Evolutionary conservation across 2,113 vertebrate genomes (phyloP).

Genomic region (Clarias magur): DNA sequence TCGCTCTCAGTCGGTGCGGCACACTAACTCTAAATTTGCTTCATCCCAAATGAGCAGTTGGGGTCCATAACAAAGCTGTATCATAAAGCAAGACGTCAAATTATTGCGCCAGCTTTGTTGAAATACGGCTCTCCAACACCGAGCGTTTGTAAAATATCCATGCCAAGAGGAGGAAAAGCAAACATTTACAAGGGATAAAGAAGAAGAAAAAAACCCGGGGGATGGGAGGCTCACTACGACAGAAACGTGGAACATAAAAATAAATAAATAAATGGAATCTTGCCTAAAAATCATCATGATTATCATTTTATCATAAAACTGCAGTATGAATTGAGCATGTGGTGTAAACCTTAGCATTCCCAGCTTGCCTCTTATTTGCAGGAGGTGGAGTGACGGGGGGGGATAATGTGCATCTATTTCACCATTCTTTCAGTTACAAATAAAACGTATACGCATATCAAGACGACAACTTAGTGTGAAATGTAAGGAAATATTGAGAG

Average conservation of each 20-base stretch:
- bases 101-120: constrained; percentile 22
- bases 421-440: background rate
- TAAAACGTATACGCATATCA: too few relatives aligned
- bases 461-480: background rate
- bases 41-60: constrained; percentile 32
- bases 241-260: background rate
- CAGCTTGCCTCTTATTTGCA: too few relatives aligned
- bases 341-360: background rate
- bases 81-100: constrained; percentile 38
- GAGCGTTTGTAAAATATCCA: background rate
- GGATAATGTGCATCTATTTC: background rate
- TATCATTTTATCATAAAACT: background rate
- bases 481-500: too few relatives aligned
- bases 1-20: constrained; percentile 40
- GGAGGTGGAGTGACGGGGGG: too few relatives aligned
- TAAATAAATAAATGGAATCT: constrained; percentile 25
- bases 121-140: constrained; percentile 26
- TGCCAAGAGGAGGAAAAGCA: background rate
- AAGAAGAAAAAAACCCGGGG: background rate
- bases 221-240: background rate
- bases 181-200: constrained; percentile 11
- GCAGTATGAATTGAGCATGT: too few relatives aligned
- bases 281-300: background rate
- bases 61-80: constrained; percentile 45
- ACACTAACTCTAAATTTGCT: constrained; percentile 34